Evolutionary conservation across 2,888 invertebrate species (phyloP).

Genomic region (Pyrrhosoma nymphula): DNA sequence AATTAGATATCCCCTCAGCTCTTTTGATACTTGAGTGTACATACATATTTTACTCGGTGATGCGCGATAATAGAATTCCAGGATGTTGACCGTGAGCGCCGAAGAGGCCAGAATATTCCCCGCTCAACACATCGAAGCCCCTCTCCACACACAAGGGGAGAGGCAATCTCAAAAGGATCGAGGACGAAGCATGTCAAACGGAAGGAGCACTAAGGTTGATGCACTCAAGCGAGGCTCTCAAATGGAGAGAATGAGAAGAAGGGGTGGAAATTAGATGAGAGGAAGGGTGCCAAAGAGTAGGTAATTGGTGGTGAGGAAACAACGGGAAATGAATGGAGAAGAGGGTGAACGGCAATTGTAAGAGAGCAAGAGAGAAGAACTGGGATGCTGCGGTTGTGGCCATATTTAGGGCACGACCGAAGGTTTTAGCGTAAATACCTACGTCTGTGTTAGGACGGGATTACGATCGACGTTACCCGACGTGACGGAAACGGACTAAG

Average conservation of each 20-base stretch:
- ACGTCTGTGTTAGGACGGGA: too few species aligned
- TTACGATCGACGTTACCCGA: too few species aligned
- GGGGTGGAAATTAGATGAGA: neutral
- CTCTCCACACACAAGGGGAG: neutral
- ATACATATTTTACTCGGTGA: neutral
- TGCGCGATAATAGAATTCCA: neutral
- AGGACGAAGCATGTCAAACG: neutral
- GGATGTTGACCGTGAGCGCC: neutral
- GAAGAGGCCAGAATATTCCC: neutral
- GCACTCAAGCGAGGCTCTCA: neutral
- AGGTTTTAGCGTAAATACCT: too few species aligned
- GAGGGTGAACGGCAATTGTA: too few species aligned
- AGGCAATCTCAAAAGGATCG: neutral
- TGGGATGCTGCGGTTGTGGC: too few species aligned
- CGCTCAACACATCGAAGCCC: neutral
- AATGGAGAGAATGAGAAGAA: neutral
- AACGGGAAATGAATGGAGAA: too few species aligned
- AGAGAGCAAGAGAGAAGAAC: too few species aligned
- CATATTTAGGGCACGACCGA: too few species aligned
- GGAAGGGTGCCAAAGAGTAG: neutral
- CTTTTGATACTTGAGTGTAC: neutral
- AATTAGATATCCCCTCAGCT: neutral
- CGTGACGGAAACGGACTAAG: too few species aligned
- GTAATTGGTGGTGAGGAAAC: neutral
- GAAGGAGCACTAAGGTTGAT: neutral